A percentile compares a stretch with the other conserved stretches of the same genome.
These are phyloP conservation scores for Notamacropus eugenii DNA, from an alignment of 2,797 vertebrate genomes.

Conservation along the genomic window DNA sequence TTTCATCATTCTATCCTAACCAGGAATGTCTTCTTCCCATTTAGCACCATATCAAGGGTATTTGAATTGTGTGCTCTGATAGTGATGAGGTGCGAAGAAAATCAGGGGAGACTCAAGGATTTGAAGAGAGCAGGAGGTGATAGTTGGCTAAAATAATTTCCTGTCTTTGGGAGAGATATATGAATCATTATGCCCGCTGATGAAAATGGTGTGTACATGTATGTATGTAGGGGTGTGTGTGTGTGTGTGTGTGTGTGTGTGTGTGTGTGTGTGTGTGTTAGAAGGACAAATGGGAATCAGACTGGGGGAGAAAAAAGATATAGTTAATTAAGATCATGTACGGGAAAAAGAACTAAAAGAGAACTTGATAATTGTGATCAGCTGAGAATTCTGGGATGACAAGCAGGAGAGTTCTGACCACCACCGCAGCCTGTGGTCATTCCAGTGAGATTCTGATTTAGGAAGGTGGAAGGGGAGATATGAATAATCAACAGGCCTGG, in stretches of 20 bases:
- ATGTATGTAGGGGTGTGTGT: not conserved
- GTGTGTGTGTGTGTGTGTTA: too few species aligned
- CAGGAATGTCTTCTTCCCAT: not conserved
- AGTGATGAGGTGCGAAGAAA: not conserved
- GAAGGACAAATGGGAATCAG: not conserved
- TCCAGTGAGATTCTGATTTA: not conserved
- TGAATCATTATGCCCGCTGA: not conserved
- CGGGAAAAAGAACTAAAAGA: not conserved
- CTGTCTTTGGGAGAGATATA: not conserved
- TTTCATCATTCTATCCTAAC: not conserved
- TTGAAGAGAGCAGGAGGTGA: not conserved
- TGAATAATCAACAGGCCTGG: not conserved
- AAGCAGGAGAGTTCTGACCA: not conserved
- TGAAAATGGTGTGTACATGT: not conserved
- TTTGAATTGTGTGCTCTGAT: not conserved
- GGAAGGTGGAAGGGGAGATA: not conserved
- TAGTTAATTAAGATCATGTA: not conserved
- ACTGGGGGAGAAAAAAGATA: not conserved
- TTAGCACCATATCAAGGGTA: not conserved
- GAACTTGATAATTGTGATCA: not conserved
- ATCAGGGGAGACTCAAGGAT: not conserved
- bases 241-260: not conserved
- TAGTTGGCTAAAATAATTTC: not conserved
- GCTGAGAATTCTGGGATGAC: not conserved
- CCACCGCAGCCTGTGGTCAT: not conserved